A percentile compares a stretch with the other conserved stretches of the same genome.
These are phyloP conservation scores for Aplochiton taeniatus DNA, from an alignment of 2,797 vertebrate species.

Conservation along the genomic window DNA sequence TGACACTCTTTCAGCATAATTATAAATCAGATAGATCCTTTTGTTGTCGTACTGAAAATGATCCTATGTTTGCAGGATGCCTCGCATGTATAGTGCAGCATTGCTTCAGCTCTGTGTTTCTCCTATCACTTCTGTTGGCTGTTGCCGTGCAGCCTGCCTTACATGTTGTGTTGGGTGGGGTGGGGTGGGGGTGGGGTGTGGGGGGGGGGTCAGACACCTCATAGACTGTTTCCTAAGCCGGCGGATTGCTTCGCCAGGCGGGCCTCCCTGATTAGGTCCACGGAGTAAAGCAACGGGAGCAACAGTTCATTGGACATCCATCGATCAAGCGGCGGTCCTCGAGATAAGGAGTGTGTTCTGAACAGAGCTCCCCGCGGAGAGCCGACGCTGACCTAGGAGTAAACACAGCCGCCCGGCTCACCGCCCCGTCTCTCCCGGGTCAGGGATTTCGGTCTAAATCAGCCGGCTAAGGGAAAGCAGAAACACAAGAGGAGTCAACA, in stretches of 20 bases:
- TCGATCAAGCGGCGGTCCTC: conserved; percentile 59
- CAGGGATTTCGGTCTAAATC: not conserved
- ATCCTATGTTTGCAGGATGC: too few relatives aligned
- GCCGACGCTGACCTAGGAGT: conserved; percentile 48
- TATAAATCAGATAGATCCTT: too few relatives aligned
- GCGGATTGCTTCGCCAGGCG: conserved; percentile 48
- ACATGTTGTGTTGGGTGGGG: not conserved
- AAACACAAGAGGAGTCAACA: not conserved
- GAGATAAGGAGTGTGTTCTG: conserved; percentile 58
- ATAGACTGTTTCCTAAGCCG: conserved; percentile 39
- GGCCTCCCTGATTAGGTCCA: conserved; percentile 61
- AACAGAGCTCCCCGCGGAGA: conserved; percentile 49
- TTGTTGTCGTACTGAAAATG: too few relatives aligned
- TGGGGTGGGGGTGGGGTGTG: too few relatives aligned
- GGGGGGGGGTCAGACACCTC: not conserved
- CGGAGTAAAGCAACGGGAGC: conserved; percentile 50
- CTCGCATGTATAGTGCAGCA: too few relatives aligned
- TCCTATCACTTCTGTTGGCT: too few relatives aligned
- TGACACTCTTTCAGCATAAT: too few relatives aligned
- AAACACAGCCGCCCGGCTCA: conserved; percentile 45
- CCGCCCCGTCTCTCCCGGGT: conserved; percentile 7
- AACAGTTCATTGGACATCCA: conserved; percentile 67
- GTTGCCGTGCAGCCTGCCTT: too few relatives aligned
- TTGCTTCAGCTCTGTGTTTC: too few relatives aligned
- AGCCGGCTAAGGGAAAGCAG: not conserved